These are phyloP conservation scores for Brachionus rubens DNA, from an alignment of 1,140 invertebrate genomes.

Conservation along the genomic window DNA sequence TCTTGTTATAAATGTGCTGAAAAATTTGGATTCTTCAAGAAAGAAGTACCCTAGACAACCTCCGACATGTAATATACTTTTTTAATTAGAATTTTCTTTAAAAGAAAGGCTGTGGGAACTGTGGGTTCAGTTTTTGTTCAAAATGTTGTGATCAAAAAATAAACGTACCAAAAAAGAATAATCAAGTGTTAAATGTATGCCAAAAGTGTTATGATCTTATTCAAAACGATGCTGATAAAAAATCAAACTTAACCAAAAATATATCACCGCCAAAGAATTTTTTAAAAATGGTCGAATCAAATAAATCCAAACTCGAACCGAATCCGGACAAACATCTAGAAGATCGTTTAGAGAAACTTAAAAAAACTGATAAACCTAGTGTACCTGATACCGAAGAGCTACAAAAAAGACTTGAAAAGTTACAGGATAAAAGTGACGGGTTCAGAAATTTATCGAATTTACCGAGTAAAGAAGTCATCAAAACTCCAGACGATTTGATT, in stretches of 20 bases:
- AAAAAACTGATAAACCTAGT: neutral
- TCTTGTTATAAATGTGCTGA: conserved; percentile 51
- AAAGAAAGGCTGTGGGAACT: conserved; percentile 55
- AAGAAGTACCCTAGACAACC: too few species aligned
- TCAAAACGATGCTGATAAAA: conserved; percentile 39
- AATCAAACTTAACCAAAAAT: conserved; percentile 31
- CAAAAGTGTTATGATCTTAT: conserved; percentile 48
- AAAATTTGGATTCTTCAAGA: conserved; percentile 51
- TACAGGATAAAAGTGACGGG: neutral
- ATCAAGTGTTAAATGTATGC: conserved; percentile 56
- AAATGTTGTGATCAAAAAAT: conserved; percentile 55
- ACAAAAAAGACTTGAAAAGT: neutral
- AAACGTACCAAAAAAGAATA: conserved; percentile 53
- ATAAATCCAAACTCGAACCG: conserved; percentile 19
- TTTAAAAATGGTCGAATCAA: conserved; percentile 49
- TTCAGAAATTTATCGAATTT: conserved; percentile 27
- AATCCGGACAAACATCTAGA: conserved; percentile 1
- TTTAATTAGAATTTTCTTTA: conserved; percentile 50
- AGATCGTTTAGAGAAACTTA: neutral
- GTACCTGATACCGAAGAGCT: neutral
- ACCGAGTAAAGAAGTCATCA: conserved; percentile 3
- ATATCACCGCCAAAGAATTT: conserved; percentile 50
- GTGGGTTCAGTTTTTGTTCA: conserved; percentile 59
- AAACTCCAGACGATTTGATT: conserved; percentile 34
- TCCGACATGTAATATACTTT: neutral